Evolutionary conservation across 2,797 vertebrate species (phyloP).

Genomic region (Pseudochromis fuscus): DNA sequence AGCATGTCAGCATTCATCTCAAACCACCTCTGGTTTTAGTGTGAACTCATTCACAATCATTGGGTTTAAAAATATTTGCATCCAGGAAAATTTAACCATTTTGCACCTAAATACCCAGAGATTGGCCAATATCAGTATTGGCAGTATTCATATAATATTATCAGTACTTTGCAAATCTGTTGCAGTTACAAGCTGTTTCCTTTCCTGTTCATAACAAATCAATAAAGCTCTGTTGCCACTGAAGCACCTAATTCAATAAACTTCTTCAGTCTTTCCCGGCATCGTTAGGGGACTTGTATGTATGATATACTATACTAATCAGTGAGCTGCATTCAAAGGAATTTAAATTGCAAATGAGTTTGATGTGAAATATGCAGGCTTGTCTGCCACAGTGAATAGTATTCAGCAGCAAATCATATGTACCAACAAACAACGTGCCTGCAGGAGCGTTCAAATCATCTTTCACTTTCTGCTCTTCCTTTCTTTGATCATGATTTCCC

Average conservation of each 20-base stretch:
- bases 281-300: slow-evolving; percentile 3
- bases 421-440: slow-evolving; percentile 51
- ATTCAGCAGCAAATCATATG: slow-evolving; percentile 23
- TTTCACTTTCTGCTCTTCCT: slow-evolving; percentile 26
- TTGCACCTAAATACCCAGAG: not conserved
- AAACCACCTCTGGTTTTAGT: not conserved
- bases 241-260: slow-evolving; percentile 4
- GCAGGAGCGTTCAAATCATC: slow-evolving; percentile 26
- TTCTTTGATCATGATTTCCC: slow-evolving; percentile 56
- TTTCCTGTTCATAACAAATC: slow-evolving; percentile 20
- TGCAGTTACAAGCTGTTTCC: not conserved
- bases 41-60: not conserved
- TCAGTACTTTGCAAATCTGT: slow-evolving; percentile 6
- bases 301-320: slow-evolving; percentile 5
- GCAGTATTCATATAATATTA: not conserved
- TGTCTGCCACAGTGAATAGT: slow-evolving; percentile 18
- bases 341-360: slow-evolving; percentile 58
- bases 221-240: not conserved
- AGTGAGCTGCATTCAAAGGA: slow-evolving; percentile 14
- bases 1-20: not conserved
- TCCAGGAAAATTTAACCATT: not conserved
- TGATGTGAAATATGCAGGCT: slow-evolving; percentile 56
- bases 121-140: not conserved
- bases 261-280: not conserved
- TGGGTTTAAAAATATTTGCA: not conserved